Base-by-base conservation (phyloP, 2,113 vertebrate species). In the Corythaixoides concolor region DNA sequence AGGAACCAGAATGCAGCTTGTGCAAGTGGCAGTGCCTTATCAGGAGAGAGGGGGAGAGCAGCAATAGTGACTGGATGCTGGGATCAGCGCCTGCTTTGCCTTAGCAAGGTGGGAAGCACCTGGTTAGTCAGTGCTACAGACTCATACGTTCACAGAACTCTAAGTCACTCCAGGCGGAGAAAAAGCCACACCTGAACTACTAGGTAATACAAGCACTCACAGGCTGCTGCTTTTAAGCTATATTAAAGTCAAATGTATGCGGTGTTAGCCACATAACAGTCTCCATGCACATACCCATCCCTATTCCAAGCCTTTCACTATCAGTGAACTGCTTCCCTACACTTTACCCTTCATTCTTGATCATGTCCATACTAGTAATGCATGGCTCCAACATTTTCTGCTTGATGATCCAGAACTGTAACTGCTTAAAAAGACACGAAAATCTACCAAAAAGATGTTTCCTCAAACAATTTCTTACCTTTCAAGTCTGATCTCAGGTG, bases 81-180 rank as follows among this genome's bases (percentile, higher is more conserved):
- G 47, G 35, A 92, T 15, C 32, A 85, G 41, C 0, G 0, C 53
- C 50, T 58, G 49, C 9, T 1, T 2, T 74, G n/a, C 58, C 82
- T 73, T 66, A 85, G n/a, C 58, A 62, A 87, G 41, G 47, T 75
- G 85, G 70, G 58, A 96, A 93, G 74, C 53, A 89, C 82, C 93
- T 85, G 58, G 85, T 52, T 2, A 82, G 21, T 41, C 85, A 79
- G 60, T 32, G 33, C 53, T 49, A 60, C 35, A 69, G 37, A 79
- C 45, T 55, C 62, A 37, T n/a, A 49, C 12, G 20, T 62, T 79
- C 20, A 88, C 73, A 35, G 75, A 85, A 69, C 45, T 62, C 0
- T 28, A 90, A 91, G 67, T 85, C 81, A 76, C 50, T 91, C 45
- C 78, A 88, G 67, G 67, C 69, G 66, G 32, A 88, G 53, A 85